Conservation (phyloP, 2,888 invertebrate genomes). For the Taphrorychus bicolor region DNA sequence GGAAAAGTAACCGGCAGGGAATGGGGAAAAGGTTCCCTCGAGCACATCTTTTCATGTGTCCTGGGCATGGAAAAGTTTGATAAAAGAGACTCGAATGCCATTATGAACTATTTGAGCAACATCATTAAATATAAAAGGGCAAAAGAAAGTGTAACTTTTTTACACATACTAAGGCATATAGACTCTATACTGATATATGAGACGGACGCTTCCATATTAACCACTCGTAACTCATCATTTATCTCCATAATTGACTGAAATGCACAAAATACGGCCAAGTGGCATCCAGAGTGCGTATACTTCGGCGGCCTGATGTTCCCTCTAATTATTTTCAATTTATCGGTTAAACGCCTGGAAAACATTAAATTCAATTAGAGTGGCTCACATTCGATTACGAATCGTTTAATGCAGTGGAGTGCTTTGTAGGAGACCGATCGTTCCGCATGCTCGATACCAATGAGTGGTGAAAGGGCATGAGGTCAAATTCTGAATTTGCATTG, state of each 20-base stretch:
- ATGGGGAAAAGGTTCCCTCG: too few species aligned
- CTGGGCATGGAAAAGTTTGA: too few species aligned
- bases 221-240: constrained; percentile 14
- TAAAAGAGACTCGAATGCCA: too few species aligned
- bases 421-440: background rate
- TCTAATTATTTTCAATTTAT: constrained; percentile 43
- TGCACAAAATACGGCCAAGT: constrained; percentile 10
- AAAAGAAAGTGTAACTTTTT: too few species aligned
- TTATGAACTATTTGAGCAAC: too few species aligned
- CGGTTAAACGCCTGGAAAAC: constrained; percentile 37
- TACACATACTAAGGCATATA: too few species aligned
- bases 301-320: constrained; percentile 21
- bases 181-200: too few species aligned
- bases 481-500: too few species aligned
- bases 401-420: background rate
- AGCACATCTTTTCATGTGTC: too few species aligned
- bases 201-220: background rate
- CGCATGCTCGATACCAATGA: background rate
- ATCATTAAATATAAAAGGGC: too few species aligned
- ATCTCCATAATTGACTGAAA: constrained; percentile 21
- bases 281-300: constrained; percentile 16
- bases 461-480: too few species aligned
- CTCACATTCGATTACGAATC: constrained; percentile 16
- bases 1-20: too few species aligned
- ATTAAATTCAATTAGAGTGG: constrained; percentile 44